Conservation (phyloP, 2,888 invertebrate species). For the Actias luna region DNA sequence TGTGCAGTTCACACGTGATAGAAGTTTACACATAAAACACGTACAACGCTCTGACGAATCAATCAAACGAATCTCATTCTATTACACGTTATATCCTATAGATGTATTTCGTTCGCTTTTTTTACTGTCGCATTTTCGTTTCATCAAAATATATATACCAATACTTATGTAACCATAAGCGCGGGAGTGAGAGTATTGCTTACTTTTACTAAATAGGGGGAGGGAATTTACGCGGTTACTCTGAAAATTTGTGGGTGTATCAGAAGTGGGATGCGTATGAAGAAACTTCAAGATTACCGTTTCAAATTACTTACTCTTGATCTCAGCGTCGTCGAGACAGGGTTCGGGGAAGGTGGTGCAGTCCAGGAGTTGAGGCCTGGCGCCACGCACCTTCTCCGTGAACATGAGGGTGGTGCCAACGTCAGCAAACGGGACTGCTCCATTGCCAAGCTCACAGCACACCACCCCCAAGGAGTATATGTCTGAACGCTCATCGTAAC, state of each 20-base stretch:
- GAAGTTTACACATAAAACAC: no score
- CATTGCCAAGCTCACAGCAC: conserved; percentile 94
- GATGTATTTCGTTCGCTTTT: no score
- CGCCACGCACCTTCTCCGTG: conserved; percentile 93
- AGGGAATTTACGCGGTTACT: no score
- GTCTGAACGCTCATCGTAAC: conserved; percentile 95
- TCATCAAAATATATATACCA: no score
- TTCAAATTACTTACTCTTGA: conserved; percentile 53
- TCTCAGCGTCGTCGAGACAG: conserved; percentile 62
- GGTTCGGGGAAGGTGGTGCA: conserved; percentile 84
- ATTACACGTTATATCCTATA: no score
- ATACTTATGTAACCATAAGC: no score
- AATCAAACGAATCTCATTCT: no score
- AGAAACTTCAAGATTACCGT: neutral
- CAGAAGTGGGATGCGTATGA: neutral
- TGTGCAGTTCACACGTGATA: no score
- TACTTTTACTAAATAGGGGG: no score
- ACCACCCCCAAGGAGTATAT: conserved; percentile 95
- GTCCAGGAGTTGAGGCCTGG: conserved; percentile 88
- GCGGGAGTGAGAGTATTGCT: no score
- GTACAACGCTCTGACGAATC: no score
- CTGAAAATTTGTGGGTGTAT: neutral
- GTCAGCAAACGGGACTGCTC: conserved; percentile 92
- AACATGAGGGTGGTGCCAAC: conserved; percentile 94
- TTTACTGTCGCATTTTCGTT: no score